Percentiles rank a stretch among this genome's conserved stretches.
Conservation (phyloP, 2,113 vertebrate genomes). For the Actenoides lindsayi region DNA sequence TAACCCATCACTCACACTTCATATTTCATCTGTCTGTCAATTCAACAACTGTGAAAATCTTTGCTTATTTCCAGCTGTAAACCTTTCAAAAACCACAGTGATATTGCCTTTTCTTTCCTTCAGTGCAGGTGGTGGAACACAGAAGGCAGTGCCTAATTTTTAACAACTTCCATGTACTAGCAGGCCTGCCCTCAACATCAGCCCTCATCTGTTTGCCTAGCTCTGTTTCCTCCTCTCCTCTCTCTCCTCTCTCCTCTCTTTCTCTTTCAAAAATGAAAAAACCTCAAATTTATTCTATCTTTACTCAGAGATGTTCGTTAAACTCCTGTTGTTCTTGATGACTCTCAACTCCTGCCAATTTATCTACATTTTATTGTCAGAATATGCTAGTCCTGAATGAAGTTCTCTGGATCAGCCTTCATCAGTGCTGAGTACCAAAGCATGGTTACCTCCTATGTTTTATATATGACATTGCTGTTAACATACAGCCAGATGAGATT, state of each 20-base stretch:
- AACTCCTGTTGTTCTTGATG: neutral
- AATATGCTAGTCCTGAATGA: neutral
- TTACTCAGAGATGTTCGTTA: neutral
- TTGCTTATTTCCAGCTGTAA: neutral
- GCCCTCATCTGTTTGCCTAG: neutral
- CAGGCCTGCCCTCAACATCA: neutral
- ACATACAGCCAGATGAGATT: neutral
- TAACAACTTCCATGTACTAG: too few relatives aligned
- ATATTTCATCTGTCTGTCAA: accelerated
- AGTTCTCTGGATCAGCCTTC: neutral
- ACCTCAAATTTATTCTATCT: neutral
- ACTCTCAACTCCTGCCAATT: neutral
- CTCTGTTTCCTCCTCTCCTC: too few relatives aligned
- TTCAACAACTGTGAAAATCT: neutral
- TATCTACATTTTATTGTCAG: neutral
- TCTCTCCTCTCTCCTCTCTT: neutral
- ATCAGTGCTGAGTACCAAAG: neutral
- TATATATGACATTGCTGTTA: neutral
- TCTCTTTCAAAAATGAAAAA: neutral
- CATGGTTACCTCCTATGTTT: neutral
- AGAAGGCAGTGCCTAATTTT: neutral
- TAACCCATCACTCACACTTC: neutral
- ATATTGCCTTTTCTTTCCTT: neutral
- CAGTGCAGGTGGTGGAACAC: neutral
- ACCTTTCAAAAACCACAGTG: neutral